A percentile compares a stretch with the other conserved stretches of the same genome.
phyloP scores from a whole-genome alignment of 2,113 vertebrate species.

The Uropsilus gracilis region DNA sequence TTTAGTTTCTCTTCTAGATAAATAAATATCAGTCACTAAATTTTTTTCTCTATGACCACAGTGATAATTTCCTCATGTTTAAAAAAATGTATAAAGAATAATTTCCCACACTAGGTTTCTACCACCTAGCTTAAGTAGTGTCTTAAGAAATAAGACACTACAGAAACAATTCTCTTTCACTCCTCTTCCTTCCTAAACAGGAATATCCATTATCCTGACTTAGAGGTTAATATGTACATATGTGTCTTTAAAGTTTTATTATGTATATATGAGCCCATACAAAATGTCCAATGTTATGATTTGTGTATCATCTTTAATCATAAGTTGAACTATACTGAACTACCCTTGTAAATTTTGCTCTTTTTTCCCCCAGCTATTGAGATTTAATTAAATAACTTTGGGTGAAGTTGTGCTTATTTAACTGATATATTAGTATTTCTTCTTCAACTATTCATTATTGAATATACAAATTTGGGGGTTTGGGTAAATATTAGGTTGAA shows the following conservation, averaged over 20 bases:
- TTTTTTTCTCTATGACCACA: neutral
- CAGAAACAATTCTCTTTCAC: neutral
- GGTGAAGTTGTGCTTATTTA: neutral
- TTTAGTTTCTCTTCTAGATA: neutral
- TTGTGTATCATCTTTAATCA: neutral
- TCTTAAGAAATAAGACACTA: neutral
- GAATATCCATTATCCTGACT: neutral
- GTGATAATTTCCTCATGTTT: neutral
- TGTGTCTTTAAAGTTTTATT: neutral
- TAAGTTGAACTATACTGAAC: neutral
- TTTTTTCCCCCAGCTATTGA: neutral
- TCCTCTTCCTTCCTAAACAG: neutral
- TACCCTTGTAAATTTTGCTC: neutral
- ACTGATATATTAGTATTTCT: neutral
- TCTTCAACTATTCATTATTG: neutral
- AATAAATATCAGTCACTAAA: slow-evolving; percentile 21
- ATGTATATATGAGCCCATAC: neutral
- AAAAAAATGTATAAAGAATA: neutral
- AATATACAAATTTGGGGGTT: too few relatives aligned
- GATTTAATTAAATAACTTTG: neutral
- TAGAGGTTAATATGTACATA: neutral
- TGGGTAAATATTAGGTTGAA: neutral
- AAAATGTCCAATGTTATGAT: neutral
- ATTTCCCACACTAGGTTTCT: neutral
- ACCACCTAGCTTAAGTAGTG: neutral